phyloP scores from a whole-genome alignment of 2,113 vertebrate species.

The Leptocoma aspasia region DNA sequence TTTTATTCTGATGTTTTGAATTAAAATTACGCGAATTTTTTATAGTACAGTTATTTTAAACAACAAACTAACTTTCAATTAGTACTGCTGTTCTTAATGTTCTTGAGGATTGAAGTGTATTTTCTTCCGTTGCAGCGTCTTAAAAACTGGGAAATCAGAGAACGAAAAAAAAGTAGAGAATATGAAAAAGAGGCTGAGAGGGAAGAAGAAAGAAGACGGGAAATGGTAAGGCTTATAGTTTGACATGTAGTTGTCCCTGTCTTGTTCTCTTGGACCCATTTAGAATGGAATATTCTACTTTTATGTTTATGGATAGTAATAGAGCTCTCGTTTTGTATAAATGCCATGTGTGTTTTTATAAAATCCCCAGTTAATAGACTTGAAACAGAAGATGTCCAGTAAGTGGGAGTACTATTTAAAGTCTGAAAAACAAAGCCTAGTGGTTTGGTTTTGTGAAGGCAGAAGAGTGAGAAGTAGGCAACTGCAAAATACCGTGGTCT shows the following conservation, averaged over 20 bases:
- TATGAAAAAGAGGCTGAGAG: constrained; percentile 93
- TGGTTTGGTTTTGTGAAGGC: neutral
- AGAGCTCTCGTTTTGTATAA: neutral
- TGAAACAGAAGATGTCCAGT: neutral
- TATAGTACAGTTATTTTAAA: neutral
- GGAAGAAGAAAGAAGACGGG: constrained; percentile 92
- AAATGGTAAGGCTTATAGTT: constrained; percentile 80
- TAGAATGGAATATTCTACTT: neutral
- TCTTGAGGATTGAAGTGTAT: neutral
- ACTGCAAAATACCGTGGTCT: neutral
- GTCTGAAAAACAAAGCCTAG: neutral
- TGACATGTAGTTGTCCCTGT: neutral
- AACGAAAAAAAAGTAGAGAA: constrained; percentile 94
- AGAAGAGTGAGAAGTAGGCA: neutral
- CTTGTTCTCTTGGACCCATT: neutral
- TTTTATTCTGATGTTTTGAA: neutral
- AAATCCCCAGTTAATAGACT: neutral
- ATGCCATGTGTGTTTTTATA: neutral
- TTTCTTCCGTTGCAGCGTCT: constrained; percentile 78
- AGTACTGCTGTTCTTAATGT: neutral
- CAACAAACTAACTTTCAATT: neutral
- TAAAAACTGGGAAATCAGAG: constrained; percentile 98
- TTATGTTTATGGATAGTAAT: neutral
- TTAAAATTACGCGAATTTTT: neutral
- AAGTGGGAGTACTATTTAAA: neutral